A percentile compares a stretch with the other conserved stretches of the same genome.
These are phyloP conservation scores for Thunnus albacares DNA, from an alignment of 2,797 vertebrate species.

Conservation along the genomic window DNA sequence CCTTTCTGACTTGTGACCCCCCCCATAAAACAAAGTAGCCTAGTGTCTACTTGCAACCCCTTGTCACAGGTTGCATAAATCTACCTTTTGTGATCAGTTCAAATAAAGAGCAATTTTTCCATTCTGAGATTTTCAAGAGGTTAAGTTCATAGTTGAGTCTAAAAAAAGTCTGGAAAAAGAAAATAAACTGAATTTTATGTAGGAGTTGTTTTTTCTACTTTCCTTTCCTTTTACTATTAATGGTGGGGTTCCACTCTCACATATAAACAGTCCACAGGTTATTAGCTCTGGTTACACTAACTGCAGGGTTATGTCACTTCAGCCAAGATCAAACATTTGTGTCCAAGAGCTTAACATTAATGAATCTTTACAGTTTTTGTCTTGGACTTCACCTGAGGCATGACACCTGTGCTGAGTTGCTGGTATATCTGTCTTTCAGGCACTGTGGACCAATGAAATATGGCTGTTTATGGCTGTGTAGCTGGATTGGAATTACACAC, in stretches of 20 bases:
- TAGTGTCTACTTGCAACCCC: neutral
- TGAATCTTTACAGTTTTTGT: constrained; percentile 52
- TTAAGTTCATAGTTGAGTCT: too few species aligned
- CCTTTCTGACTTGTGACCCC: neutral
- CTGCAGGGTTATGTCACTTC: constrained; percentile 40
- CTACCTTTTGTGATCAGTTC: neutral
- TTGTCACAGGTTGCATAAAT: neutral
- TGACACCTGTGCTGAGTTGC: constrained; percentile 67
- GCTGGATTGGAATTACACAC: constrained; percentile 78
- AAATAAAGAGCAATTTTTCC: neutral
- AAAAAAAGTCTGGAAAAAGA: neutral
- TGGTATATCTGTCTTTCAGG: constrained; percentile 50
- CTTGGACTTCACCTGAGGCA: constrained; percentile 68
- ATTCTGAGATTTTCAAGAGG: too few species aligned
- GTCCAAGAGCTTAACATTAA: constrained; percentile 32
- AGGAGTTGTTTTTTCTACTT: neutral
- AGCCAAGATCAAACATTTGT: constrained; percentile 56
- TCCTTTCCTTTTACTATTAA: constrained; percentile 15
- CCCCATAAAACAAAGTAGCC: neutral
- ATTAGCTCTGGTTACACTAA: constrained; percentile 43
- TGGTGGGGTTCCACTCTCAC: neutral
- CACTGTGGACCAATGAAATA: constrained; percentile 63
- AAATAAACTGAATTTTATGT: neutral
- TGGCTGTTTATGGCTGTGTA: constrained; percentile 71
- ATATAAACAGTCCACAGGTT: constrained; percentile 17